Percentiles rank a stretch among this genome's conserved stretches.
Conservation (phyloP, 2,888 invertebrate species). For the Phyto melanocephala region DNA sequence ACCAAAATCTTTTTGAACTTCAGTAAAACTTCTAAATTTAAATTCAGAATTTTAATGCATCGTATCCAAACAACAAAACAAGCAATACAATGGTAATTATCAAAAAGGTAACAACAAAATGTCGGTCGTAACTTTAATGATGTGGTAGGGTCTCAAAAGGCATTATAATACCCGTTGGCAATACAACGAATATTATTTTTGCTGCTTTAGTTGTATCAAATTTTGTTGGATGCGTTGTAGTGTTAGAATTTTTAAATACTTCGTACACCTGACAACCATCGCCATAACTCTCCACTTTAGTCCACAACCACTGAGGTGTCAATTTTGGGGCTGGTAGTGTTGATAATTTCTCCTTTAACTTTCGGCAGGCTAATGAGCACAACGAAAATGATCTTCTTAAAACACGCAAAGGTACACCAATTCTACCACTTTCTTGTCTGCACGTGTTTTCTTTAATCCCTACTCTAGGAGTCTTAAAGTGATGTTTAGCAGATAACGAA, state of each 20-base stretch:
- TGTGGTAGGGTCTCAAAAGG: conserved; percentile 70
- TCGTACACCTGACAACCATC: conserved; percentile 72
- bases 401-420: conserved; percentile 21
- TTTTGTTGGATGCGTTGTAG: conserved; percentile 56
- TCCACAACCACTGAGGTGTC: conserved; percentile 69
- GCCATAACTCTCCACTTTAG: conserved; percentile 66
- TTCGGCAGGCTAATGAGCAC: conserved; percentile 69
- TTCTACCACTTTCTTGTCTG: background rate
- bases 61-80: too few relatives aligned
- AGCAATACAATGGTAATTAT: background rate
- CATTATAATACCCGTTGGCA: conserved; percentile 71
- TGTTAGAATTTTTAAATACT: conserved; percentile 69
- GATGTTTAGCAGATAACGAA: background rate
- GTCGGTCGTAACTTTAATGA: conserved; percentile 37
- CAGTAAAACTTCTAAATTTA: too few relatives aligned
- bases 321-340: background rate
- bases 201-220: conserved; percentile 57
- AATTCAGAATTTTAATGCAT: too few relatives aligned
- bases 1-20: too few relatives aligned
- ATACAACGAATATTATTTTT: conserved; percentile 70
- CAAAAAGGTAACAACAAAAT: background rate
- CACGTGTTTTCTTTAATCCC: background rate
- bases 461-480: background rate
- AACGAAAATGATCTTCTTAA: conserved; percentile 68
- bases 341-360: conserved; percentile 63